Evolutionary conservation across 2,113 vertebrate species (phyloP).

Genomic region (Trematocara macrostoma): DNA sequence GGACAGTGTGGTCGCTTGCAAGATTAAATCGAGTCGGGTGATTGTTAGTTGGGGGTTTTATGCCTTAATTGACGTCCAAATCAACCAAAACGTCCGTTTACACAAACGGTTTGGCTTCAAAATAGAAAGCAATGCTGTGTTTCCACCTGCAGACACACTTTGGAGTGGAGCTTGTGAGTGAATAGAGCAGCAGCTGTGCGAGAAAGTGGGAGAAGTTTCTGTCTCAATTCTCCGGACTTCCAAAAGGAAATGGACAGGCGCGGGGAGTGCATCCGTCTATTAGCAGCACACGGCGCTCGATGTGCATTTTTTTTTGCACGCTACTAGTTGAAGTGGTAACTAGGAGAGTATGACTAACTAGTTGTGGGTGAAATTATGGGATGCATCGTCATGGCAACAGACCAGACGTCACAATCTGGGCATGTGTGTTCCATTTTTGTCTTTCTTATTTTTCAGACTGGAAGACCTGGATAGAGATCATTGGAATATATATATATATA

Average conservation of each 20-base stretch:
- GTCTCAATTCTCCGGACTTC: constrained; percentile 27
- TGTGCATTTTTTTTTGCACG: not conserved
- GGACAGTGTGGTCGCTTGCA: not conserved
- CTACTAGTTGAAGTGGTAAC: constrained; percentile 71
- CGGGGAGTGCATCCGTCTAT: not conserved
- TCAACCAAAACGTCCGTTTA: not conserved
- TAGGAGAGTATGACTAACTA: constrained; percentile 75
- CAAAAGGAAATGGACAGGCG: constrained; percentile 13
- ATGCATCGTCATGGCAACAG: constrained; percentile 94
- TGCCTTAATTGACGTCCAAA: not conserved
- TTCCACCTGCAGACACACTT: not conserved
- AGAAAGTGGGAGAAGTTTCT: constrained; percentile 30
- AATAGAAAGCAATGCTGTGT: not conserved
- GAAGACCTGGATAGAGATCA: constrained; percentile 76
- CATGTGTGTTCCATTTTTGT: constrained; percentile 84
- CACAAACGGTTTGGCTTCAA: not conserved
- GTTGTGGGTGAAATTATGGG: constrained; percentile 84
- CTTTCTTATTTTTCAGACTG: constrained; percentile 77
- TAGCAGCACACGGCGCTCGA: not conserved
- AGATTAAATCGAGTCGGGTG: not conserved
- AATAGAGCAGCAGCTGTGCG: not conserved
- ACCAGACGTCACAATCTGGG: constrained; percentile 96
- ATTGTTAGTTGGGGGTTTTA: not conserved
- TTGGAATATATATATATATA: constrained; percentile 30
- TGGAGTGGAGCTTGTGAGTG: not conserved